Base-by-base conservation (phyloP, 2,888 invertebrate species). In the Chironomus tentans region DNA sequence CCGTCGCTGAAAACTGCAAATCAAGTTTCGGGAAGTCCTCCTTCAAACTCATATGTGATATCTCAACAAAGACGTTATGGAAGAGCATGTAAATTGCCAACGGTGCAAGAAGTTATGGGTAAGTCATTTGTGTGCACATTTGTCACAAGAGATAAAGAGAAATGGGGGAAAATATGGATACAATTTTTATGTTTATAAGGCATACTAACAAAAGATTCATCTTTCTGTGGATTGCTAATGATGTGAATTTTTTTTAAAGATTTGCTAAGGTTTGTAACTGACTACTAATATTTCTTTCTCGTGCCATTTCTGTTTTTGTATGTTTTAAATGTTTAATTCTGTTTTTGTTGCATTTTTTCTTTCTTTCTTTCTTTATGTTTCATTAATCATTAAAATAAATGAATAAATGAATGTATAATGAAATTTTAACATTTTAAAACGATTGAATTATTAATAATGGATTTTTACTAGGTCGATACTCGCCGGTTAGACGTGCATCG, bases 401-500 rank as follows among this genome's bases (percentile, higher is more conserved):
- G 38, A 38, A 38, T 38, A 38, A 38, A 7, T 38, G 38, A 38
- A 38, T 38, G 38, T 38, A 38, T 38, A 38, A 38, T 38, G 38
- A 10, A 38, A 4, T 38, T 38, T 38, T 24, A 65, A 10, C 22
- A 24, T 62, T 62, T 12, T 21, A 65, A 65, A 2, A 24, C 13
- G 4, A 24, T 22, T 24, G 13, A 65, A 18, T 6, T 65, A 65
- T 13, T 65, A 22, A 21, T 65, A 21, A 65, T 65, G 12, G 13
- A 24, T 24, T 7, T 24, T 24, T 65, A 3, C 13, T 7, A 84
- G 84, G 84, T 80, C 84, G 96, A 21, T 97, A 94, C 82, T 95
- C 95, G 78, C 97, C 96, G 0, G 95, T 96, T 13, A 88, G 97
- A 1, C 87, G 97, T 78, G 95, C 95, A 7, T 93, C 92, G 77